A percentile compares a stretch with the other conserved stretches of the same genome.
phyloP scores from a whole-genome alignment of 2,113 vertebrate species.

The Pelecanoides urinatrix region DNA sequence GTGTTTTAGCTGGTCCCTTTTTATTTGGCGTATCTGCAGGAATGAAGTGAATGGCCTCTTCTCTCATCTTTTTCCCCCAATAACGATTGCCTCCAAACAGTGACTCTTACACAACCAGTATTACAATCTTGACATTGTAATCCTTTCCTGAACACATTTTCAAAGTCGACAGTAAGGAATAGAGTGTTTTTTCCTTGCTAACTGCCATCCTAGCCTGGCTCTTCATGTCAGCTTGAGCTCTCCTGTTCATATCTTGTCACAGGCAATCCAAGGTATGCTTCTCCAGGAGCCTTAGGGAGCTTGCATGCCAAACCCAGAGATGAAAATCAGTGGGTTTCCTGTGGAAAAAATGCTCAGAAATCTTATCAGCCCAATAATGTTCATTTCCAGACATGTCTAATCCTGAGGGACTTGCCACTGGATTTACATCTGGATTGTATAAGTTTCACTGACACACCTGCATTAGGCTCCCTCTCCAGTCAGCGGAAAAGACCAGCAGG shows the following conservation, averaged over 20 bases:
- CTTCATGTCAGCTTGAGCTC: background rate
- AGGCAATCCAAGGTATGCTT: slow-evolving; percentile 16
- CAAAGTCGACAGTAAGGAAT: background rate
- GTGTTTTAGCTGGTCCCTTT: slow-evolving; percentile 47
- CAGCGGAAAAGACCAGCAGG: background rate
- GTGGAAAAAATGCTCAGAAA: slow-evolving; percentile 61
- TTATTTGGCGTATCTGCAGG: slow-evolving; percentile 10
- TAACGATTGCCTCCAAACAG: background rate
- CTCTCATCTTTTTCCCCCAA: slow-evolving; percentile 10
- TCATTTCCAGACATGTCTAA: slow-evolving; percentile 64
- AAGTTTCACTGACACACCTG: slow-evolving; percentile 59
- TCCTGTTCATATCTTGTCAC: slow-evolving; percentile 37
- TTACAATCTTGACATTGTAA: slow-evolving; percentile 24
- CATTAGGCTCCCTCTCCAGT: background rate
- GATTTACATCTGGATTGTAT: slow-evolving; percentile 64
- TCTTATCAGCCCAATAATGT: slow-evolving; percentile 62
- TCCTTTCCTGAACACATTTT: slow-evolving; percentile 49
- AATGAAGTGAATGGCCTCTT: slow-evolving; percentile 35
- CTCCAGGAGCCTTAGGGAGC: slow-evolving; percentile 33
- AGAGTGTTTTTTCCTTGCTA: background rate
- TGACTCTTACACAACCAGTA: background rate
- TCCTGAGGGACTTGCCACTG: slow-evolving; percentile 61
- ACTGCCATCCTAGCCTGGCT: slow-evolving; percentile 9
- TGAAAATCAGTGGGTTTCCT: slow-evolving; percentile 60
- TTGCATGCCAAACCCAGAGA: slow-evolving; percentile 23